Conservation (phyloP, 2,113 vertebrate genomes). For the Ptychochromis oligacanthus region DNA sequence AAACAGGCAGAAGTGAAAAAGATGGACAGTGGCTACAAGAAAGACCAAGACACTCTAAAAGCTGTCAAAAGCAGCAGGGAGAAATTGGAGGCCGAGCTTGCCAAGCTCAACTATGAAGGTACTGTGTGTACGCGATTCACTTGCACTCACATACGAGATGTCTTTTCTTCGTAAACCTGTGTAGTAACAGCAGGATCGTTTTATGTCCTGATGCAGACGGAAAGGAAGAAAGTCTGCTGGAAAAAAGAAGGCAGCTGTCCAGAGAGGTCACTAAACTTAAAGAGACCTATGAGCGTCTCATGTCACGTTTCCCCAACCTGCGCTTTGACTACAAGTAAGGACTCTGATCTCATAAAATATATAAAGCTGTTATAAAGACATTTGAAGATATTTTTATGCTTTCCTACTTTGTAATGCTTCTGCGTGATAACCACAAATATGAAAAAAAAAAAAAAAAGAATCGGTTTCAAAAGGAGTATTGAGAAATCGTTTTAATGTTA, state of each 20-base stretch:
- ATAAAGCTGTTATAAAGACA: neutral
- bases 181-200: neutral
- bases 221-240: constrained; percentile 84
- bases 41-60: constrained; percentile 84
- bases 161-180: neutral
- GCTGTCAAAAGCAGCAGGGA: constrained; percentile 80
- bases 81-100: constrained; percentile 84
- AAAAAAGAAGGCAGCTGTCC: constrained; percentile 80
- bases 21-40: constrained; percentile 89
- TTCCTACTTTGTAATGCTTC: no score
- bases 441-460: no score
- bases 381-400: neutral
- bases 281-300: constrained; percentile 83
- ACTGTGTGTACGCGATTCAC: neutral
- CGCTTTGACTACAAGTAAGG: constrained; percentile 92
- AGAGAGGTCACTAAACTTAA: constrained; percentile 79
- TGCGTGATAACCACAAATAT: neutral
- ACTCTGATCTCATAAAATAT: neutral
- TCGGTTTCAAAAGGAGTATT: neutral
- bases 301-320: constrained; percentile 88
- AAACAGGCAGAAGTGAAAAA: constrained; percentile 91
- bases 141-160: neutral
- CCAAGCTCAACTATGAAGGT: constrained; percentile 91
- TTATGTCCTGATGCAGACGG: constrained; percentile 76
- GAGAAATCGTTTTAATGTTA: neutral